Evolutionary conservation across 2,888 invertebrate genomes (phyloP), one percentile per base, ranked within the genome.

Genomic region (Stenodera caucasica): DNA sequence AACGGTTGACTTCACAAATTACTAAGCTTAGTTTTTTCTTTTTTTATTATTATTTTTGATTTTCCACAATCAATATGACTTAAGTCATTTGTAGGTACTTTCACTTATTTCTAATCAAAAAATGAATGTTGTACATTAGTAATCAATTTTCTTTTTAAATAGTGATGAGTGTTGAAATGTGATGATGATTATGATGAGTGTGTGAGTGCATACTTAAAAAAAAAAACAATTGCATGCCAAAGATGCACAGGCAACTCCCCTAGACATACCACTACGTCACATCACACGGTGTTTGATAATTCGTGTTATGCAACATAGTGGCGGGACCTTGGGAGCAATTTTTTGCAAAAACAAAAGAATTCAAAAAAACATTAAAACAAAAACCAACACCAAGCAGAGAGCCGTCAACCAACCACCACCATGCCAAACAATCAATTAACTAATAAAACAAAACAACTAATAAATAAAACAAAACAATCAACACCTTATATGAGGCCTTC

Each of bases 211-310:
- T n/a, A n/a, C n/a, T n/a, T 14, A 33, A 15, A 45, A 21, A 21
- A 18, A 45, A 21, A 21, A 15, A 15, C 18, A 11, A 45, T 5
- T 11, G 45, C 51, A 57, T 54, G 58, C 33, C 30, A 56, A 64
- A 67, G 72, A 71, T 72, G 72, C 71, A 68, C 65, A 70, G 59
- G 67, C 70, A 75, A 71, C 75, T 75, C 67, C 70, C 77, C 72
- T 75, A 74, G 75, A 77, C 79, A 78, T 77, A 79, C 79, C 79
- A 80, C 79, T 80, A 80, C 79, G 78, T 79, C 79, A 80, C 79
- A 80, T 79, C 79, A 80, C 79, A 79, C 79, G 78, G 63, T 60
- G 55, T n/a, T 66, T 66, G 64, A 69, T 67, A 67, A 69, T 67
- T 68, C 77, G 79, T 78, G 77, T 68, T 74, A 70, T 75, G 79